Conservation (phyloP, 2,113 vertebrate species). For the Sinocyclocheilus anophthalmus region DNA sequence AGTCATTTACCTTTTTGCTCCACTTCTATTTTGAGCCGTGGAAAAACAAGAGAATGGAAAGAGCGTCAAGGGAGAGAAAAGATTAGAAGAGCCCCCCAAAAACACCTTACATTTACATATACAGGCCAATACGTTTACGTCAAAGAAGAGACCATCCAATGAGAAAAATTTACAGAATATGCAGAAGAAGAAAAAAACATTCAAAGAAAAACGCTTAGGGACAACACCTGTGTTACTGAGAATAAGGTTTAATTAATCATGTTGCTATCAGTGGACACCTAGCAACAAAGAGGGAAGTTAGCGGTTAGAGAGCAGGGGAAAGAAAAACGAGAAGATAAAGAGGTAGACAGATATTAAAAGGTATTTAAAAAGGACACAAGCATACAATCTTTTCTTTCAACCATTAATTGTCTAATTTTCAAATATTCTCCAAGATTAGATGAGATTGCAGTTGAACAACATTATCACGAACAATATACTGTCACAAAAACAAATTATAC, state of each 20-base stretch:
- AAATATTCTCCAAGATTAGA: background rate
- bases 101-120: constrained; percentile 74
- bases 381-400: constrained; percentile 62
- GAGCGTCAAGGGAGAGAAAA: constrained; percentile 94
- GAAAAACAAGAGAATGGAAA: constrained; percentile 74
- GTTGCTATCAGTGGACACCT: constrained; percentile 46
- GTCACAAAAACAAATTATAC: background rate
- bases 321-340: constrained; percentile 61
- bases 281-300: constrained; percentile 72
- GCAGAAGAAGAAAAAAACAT: constrained; percentile 12
- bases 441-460: background rate
- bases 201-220: background rate
- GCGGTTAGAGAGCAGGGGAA: constrained; percentile 78
- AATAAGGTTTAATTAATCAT: constrained; percentile 29
- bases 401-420: no score
- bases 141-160: constrained; percentile 36
- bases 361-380: background rate
- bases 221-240: constrained; percentile 14
- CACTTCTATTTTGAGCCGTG: constrained; percentile 99
- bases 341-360: constrained; percentile 64
- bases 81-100: constrained; percentile 91
- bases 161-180: constrained; percentile 7
- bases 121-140: constrained; percentile 57
- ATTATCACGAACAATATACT: background rate
- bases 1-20: constrained; percentile 99